Evolutionary conservation across 2,113 vertebrate genomes (phyloP).

Genomic region (Neolamprologus sp.): DNA sequence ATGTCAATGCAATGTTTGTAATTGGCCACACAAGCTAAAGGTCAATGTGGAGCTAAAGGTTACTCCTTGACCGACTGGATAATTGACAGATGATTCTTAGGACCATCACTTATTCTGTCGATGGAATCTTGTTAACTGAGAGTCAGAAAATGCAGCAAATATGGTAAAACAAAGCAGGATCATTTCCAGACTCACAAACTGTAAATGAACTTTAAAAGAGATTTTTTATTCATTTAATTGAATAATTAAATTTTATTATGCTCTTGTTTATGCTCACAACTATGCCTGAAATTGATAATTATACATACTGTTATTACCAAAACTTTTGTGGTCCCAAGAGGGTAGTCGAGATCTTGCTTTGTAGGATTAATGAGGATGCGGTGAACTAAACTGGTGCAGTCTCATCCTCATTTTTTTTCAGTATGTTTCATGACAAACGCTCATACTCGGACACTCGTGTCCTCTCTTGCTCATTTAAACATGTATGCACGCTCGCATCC

Average conservation of each 20-base stretch:
- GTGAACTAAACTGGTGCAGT: neutral
- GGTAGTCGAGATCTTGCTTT: neutral
- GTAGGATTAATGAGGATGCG: neutral
- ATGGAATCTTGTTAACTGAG: neutral
- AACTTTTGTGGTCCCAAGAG: neutral
- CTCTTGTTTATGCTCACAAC: neutral
- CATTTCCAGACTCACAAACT: neutral
- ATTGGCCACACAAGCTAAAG: slow-evolving; percentile 56
- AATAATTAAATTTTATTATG: neutral
- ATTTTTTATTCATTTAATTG: neutral
- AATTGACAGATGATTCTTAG: slow-evolving; percentile 34
- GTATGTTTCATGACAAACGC: neutral
- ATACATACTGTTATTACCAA: neutral
- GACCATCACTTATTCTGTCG: neutral
- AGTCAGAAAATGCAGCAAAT: neutral
- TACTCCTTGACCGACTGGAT: slow-evolving; percentile 6
- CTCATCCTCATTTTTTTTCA: neutral
- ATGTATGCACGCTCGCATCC: neutral
- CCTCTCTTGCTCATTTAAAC: neutral
- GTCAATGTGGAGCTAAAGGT: slow-evolving; percentile 58
- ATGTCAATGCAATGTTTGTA: slow-evolving; percentile 21
- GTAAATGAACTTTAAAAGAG: neutral
- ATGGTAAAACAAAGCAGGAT: neutral
- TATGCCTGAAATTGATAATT: neutral
- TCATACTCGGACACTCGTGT: accelerated